Conservation (phyloP, 2,113 vertebrate genomes). For the Bolborhynchus lineola region DNA sequence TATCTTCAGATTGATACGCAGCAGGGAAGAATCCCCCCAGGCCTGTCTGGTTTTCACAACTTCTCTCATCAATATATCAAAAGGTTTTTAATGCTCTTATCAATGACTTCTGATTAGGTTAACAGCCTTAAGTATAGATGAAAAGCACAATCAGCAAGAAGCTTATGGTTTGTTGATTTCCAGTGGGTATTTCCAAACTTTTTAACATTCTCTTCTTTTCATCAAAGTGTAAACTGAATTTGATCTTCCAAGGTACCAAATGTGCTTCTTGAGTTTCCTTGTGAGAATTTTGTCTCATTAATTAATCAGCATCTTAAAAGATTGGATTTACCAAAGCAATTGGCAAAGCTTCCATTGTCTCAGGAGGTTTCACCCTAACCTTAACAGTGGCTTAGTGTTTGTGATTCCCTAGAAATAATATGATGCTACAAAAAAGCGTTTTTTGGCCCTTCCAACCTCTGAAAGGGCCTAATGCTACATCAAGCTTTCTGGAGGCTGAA, state of each 20-base stretch:
- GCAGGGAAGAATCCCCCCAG: background rate
- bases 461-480: background rate
- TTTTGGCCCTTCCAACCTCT: background rate
- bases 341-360: background rate
- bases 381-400: background rate
- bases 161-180: background rate
- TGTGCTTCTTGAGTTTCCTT: background rate
- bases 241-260: background rate
- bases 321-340: background rate
- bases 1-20: background rate
- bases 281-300: background rate
- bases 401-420: background rate
- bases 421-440: background rate
- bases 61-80: constrained; percentile 5
- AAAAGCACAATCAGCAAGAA: background rate
- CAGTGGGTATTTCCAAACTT: background rate
- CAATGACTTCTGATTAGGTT: background rate
- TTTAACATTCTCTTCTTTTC: background rate
- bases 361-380: background rate
- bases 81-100: constrained; percentile 5
- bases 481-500: background rate
- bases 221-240: background rate
- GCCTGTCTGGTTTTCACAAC: background rate
- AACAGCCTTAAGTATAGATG: background rate
- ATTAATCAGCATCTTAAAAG: background rate